Evolutionary conservation across 2,797 vertebrate species (phyloP), one percentile per base, ranked within the genome.

Genomic region (Acrocephalus scirpaceus): DNA sequence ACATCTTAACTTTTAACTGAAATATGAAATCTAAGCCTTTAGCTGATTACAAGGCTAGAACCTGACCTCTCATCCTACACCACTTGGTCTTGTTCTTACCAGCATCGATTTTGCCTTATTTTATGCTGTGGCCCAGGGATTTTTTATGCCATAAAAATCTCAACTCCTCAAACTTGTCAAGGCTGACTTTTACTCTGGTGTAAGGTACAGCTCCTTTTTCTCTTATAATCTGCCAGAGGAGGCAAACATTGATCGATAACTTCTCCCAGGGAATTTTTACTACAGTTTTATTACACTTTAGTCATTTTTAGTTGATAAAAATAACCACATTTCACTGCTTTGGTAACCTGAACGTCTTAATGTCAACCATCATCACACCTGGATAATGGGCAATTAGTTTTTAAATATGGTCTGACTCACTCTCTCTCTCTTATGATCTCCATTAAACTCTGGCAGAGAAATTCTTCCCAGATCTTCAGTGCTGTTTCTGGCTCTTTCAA

Each of bases 381-480:
- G 47, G 47, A 65, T 72, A 95, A 90, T 19, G 20, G 56, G 45
- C 70, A 95, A 86, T 86, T 76, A 79, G 69, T 50, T 91, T 90
- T 74, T 48, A 72, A 80, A 60, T 72, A 29, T 44, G 18, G 54
- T 65, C 82, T 75, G 75, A 90, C 38, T 92, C 58, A 26, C 58
- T 77, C 53, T 70, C 6, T 70, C 6, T 44, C 50, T 88, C 54
- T 61, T 90, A 65, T 16, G 40, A 75, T 70, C 51, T 58, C 73
- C 23, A 32, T 86, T 90, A 92, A 93, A 73, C 21, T 76, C 29
- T n/a, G 48, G 51, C 92, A 87, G 83, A 66, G 70, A 93, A 88
- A 93, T 79, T 40, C 83, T 88, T 75, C 62, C 54, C 58, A 65
- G 90, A 34, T 40, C 62, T 72, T 72, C 48, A 27, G 22, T 19